Evolutionary conservation across 2,888 invertebrate genomes (phyloP).

Genomic region (Drosophila antonietae): DNA sequence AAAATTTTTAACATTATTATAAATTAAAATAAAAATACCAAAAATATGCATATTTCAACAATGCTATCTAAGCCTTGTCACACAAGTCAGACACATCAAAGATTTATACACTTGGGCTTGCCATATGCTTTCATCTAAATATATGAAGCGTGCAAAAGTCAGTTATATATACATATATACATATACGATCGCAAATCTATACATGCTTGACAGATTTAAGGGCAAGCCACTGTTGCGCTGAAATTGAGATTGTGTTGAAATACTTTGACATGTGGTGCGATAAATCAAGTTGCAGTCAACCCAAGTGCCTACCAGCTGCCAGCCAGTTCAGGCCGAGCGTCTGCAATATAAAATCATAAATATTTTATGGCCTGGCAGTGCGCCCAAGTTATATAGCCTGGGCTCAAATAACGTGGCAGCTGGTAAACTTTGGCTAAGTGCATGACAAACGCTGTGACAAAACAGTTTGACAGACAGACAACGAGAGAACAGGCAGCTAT

Average conservation of each 20-base stretch:
- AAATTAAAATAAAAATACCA: too few relatives aligned
- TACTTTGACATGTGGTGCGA: conserved; percentile 22
- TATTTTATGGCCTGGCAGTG: conserved; percentile 36
- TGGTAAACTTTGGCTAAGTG: conserved; percentile 68
- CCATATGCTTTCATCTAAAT: background rate
- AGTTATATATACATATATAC: background rate
- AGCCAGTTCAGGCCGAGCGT: background rate
- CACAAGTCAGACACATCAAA: background rate
- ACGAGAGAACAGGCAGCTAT: conserved; percentile 22
- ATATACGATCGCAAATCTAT: background rate
- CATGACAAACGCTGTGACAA: conserved; percentile 69
- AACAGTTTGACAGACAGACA: conserved; percentile 52
- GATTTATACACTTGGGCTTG: background rate
- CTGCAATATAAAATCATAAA: conserved; percentile 46
- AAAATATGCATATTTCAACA: background rate
- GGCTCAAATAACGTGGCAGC: conserved; percentile 38
- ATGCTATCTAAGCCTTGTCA: background rate
- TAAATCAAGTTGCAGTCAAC: conserved; percentile 38
- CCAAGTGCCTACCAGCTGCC: background rate
- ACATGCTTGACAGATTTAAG: background rate
- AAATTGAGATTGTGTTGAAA: conserved; percentile 36
- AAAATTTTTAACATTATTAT: too few relatives aligned
- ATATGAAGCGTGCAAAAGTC: too few relatives aligned
- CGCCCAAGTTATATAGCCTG: background rate
- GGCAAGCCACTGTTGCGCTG: background rate